Percentiles rank a stretch among this genome's conserved stretches.
These are phyloP conservation scores for Oenanthe melanoleuca DNA, from an alignment of 2,113 vertebrate genomes.

Conservation along the genomic window DNA sequence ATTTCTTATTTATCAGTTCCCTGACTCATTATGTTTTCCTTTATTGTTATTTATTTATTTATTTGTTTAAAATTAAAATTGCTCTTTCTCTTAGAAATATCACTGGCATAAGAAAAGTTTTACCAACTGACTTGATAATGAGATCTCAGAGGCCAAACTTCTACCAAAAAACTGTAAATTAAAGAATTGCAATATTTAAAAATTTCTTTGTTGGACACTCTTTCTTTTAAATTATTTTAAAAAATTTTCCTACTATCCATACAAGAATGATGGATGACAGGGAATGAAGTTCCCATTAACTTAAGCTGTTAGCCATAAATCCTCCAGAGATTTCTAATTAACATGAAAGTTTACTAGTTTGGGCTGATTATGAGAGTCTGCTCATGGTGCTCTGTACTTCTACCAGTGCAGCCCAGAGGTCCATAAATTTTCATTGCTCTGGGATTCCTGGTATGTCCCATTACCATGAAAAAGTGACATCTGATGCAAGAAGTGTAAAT, in stretches of 20 bases:
- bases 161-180: not conserved
- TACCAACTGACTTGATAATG: not conserved
- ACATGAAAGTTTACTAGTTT: not conserved
- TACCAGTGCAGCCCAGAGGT: not conserved
- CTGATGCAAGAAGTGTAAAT: conserved; percentile 38
- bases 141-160: not conserved
- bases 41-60: not conserved
- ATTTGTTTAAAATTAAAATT: not conserved
- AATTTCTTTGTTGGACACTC: not conserved
- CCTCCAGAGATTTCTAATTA: conserved; percentile 21
- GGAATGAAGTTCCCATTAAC: not conserved
- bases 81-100: not conserved
- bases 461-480: conserved; percentile 36
- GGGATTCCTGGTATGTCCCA: not conserved
- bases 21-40: not conserved
- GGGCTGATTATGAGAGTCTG: not conserved
- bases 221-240: not conserved
- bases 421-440: conserved; percentile 8
- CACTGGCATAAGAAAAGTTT: not conserved
- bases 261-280: not conserved
- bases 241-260: not conserved
- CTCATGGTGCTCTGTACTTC: not conserved
- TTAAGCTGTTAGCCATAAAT: not conserved
- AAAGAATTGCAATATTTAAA: not conserved
- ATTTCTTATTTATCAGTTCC: not conserved